Base-by-base conservation (phyloP, 2,113 vertebrate genomes). In the Petroica traversi region DNA sequence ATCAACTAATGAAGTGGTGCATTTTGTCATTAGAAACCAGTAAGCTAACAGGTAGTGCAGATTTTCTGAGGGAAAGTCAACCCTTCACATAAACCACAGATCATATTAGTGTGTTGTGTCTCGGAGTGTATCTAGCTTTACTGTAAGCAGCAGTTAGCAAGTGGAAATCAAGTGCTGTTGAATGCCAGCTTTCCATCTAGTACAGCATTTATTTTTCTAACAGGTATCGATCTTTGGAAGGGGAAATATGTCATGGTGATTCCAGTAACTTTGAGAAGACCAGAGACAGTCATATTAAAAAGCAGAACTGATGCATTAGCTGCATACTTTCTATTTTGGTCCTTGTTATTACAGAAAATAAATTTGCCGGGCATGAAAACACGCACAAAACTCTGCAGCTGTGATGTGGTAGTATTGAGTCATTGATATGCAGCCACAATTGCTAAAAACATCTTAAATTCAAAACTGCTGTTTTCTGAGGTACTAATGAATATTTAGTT, bases 401-500 rank as follows among this genome's bases (percentile, higher is more conserved):
- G 45, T 61, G 66, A 51, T 4, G 5, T 19, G 38, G n/a, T 26
- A 13, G 16, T n/a, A 68, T 1, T 16, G 40, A 68, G 52, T 67
- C 3, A 0, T 34, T 31, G 62, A 34, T 52, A 22, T 0, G 2
- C 62, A 82, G 41, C 41, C 4, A 3, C 38, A 54, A 7, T 29
- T 85, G 41, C 54, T 41, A 28, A 31, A 61, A 88, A 16, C 20
- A 29, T 49, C 78, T 71, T 57, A 38, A 49, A 75, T 63, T 51
- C 24, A 63, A 25, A 85, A 36, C 2, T 18, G 26, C 6, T 0
- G 0, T 57, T 91, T 91, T 54, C 52, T 59, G 52, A 59, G 38
- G 17, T 73, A 61, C 10, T 48, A 57, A 41, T 4, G 14, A 80
- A n/a, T 58, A 61, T 72, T 75, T 68, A 33, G 14, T 22, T 82